Evolutionary conservation across 2,113 vertebrate species (phyloP), one percentile per base, ranked within the genome.

Genomic region (Hoplias malabaricus): DNA sequence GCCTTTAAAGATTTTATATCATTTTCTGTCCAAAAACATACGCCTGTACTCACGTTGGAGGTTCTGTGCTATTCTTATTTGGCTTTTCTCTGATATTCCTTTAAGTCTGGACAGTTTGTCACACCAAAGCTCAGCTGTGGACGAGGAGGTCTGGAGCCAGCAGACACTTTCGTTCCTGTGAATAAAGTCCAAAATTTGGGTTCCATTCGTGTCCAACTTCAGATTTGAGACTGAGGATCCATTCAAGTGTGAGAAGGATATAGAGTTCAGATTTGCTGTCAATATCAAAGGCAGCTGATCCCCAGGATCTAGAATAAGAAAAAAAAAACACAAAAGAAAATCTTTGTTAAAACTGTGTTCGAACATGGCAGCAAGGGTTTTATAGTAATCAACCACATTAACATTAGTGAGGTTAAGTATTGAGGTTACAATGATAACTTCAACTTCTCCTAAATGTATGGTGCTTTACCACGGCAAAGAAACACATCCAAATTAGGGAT

Each of bases 1-100:
- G n/a, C n/a, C n/a, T n/a, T n/a, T n/a, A n/a, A n/a, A n/a, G n/a
- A n/a, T n/a, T n/a, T n/a, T n/a, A n/a, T n/a, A n/a, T n/a, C n/a
- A n/a, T n/a, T n/a, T n/a, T n/a, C n/a, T n/a, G n/a, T n/a, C n/a
- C n/a, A 23, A 29, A 27, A 33, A n/a, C 1, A 21, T 7, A 21
- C 0, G 36, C 14, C 5, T 1, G 5, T 42, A 94, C 94, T 94
- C 38, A 96, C 94, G 95, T 75, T 94, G 92, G 33, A 95, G 92
- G 62, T 91, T 88, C n/a, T 95, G 93, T 54, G 90, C 85, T 2
- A 89, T 68, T 72, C 76, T 90, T 40, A 94, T 84, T 36, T 83
- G 85, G 84, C 87, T 86, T 74, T 92, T 91, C 33, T 94, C 91
- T 3, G 87, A 84, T 56, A 89, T 73, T 25, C 36, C 53, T 77